Base-by-base conservation (phyloP, 2,797 vertebrate genomes). In the Distichodus sexfasciatus region DNA sequence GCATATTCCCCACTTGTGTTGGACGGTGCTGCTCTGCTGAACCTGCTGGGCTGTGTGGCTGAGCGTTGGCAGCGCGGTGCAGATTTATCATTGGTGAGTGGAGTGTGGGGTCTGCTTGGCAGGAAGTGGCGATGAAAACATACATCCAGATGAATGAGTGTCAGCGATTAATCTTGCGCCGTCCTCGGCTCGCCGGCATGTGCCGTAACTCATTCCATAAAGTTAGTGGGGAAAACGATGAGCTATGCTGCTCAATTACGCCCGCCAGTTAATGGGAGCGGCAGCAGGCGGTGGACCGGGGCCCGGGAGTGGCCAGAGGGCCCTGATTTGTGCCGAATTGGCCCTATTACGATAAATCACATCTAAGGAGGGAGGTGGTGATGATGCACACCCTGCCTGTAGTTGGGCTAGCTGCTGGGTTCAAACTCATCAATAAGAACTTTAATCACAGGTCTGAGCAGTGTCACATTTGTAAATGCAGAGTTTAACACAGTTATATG, bases 131-230 rank as follows among this genome's bases (percentile, higher is more conserved):
- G 72, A 76, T 74, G 75, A 79, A 79, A 81, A 75, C 74, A 60
- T 77, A 75, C 68, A 69, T 79, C 69, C 53, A 75, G 71, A 75
- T 78, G 76, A 79, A 79, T 78, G 76, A 78, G 75, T 77, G 75
- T 76, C 75, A 66, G 59, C 57, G 66, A 79, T 79, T 72, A 79
- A 82, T 81, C 77, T 72, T 60, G 58, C 36, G 40, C 64, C 66
- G 74, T 69, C 66, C 55, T 68, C 38, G 31, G 63, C 66, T 72
- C 69, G n/a, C 50, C 65, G 70, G 59, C 71, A 61, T 63, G 48
- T 40, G 60, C 43, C 66, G 69, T 77, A 81, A 77, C 74, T 78
- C 78, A 76, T 77, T 70, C 65, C 57, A 66, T 75, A 83, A 74
- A 78, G 29, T 79, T 69, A 72, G 69, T 31, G 46, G 54, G 54